Evolutionary conservation across 2,113 vertebrate species (phyloP), one percentile per base, ranked within the genome.

Genomic region (Bostrychus sinensis): DNA sequence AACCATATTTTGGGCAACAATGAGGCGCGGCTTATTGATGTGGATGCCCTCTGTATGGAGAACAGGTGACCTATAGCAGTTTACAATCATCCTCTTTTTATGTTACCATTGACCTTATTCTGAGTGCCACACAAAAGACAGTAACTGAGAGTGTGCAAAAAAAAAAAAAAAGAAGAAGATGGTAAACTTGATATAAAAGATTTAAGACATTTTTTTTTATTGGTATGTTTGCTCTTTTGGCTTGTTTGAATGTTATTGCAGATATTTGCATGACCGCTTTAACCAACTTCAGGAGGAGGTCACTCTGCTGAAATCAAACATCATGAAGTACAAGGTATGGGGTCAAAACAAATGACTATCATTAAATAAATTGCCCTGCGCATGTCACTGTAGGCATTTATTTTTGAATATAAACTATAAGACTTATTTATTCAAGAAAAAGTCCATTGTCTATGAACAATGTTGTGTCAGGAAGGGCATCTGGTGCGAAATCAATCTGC

Each of bases 21-120:
- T 0, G 95, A 95, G 58, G 90, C 93, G 9, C 95, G 94, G 7
- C 96, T 98, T 62, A 94, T 99, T 0, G 97, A 99, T 0, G 80
- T 99, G 46, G 97, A 99, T 0, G 96, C 95, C 5, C 91, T 99
- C 0, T 98, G 97, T 75, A 98, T 97, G 96, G 97, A 99, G 80
- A 99, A 99, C 89, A 95, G 94, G 48, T 51, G 9, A 51, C 16
- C 6, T 26, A 50, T 7, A 22, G 7, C 11, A 14, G 13, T 14
- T 39, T 39, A 39, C 37, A 16, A 39, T 14, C 11, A 14, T 4
- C 37, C 37, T 39, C 37, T 39, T 38, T 38, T 12, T 14, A 1
- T 39, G 11, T 16, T 14, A 14, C 12, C 12, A 16, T 39, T 16
- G 12, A 12, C 12, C 13, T 14, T 14, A 39, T 13, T 4, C 13